Conservation (phyloP, 1,140 invertebrate genomes). For the Magallana ariakensis region DNA sequence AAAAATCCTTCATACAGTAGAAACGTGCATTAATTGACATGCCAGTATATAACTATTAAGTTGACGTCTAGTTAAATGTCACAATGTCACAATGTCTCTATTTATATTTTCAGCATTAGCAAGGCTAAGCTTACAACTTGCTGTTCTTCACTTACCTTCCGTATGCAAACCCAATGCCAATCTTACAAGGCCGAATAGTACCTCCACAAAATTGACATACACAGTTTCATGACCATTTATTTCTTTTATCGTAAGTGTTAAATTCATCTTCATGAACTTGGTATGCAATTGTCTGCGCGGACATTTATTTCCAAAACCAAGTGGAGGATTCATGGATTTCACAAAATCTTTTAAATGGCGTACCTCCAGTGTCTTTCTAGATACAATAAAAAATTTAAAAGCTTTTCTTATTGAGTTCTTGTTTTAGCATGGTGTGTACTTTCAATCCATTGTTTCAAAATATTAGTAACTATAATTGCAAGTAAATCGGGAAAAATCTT, state of each 20-base stretch:
- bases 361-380: background rate
- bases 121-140: too few relatives aligned
- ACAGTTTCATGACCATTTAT: background rate
- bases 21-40: background rate
- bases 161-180: background rate
- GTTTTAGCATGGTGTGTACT: too few relatives aligned
- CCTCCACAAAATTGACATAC: background rate
- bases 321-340: conserved; percentile 2
- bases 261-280: background rate
- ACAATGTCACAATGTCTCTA: too few relatives aligned
- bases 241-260: background rate
- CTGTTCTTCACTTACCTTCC: background rate
- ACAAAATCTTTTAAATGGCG: background rate
- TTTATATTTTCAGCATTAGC: too few relatives aligned
- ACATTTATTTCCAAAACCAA: background rate
- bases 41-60: too few relatives aligned
- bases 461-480: too few relatives aligned
- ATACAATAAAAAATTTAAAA: too few relatives aligned
- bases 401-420: too few relatives aligned
- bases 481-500: too few relatives aligned
- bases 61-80: too few relatives aligned
- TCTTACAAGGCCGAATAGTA: background rate
- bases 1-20: background rate
- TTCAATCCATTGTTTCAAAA: too few relatives aligned
- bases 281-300: background rate